Conservation (phyloP, 2,888 invertebrate genomes). For the Eumerus sabulonum region DNA sequence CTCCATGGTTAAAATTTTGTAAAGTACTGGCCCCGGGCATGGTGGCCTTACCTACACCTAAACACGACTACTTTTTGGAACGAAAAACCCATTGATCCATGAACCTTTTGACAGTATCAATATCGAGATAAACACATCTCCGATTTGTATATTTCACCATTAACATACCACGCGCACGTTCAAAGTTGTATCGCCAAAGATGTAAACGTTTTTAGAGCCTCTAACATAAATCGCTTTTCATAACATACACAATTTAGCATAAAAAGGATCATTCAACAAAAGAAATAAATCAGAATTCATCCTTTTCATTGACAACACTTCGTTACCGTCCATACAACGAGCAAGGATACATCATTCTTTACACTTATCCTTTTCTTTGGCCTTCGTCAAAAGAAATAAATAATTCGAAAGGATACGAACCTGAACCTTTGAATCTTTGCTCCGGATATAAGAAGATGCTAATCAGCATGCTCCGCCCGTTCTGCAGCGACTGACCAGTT, state of each 20-base stretch:
- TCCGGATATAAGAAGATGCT: slow-evolving; percentile 68
- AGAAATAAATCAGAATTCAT: slow-evolving; percentile 63
- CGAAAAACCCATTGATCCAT: too few species aligned
- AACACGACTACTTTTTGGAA: too few species aligned
- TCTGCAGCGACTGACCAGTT: slow-evolving; percentile 22
- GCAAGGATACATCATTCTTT: slow-evolving; percentile 49
- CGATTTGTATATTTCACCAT: too few species aligned
- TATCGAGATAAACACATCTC: too few species aligned
- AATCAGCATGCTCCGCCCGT: slow-evolving; percentile 45
- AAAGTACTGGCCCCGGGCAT: too few species aligned
- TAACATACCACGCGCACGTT: too few species aligned
- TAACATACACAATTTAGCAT: neutral
- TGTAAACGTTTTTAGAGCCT: too few species aligned
- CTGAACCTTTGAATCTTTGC: slow-evolving; percentile 28
- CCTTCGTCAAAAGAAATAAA: slow-evolving; percentile 66
- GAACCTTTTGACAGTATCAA: too few species aligned
- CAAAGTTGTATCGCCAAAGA: too few species aligned
- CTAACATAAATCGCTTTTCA: neutral
- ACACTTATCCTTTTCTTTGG: slow-evolving; percentile 46
- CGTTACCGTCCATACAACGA: slow-evolving; percentile 42
- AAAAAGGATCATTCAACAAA: slow-evolving; percentile 37
- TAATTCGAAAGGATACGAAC: slow-evolving; percentile 64
- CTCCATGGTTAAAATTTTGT: too few species aligned
- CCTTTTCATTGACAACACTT: slow-evolving; percentile 52
- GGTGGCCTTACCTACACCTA: too few species aligned